These are phyloP conservation scores for Diceros bicornis DNA, from an alignment of 2,797 vertebrate species.

Conservation along the genomic window DNA sequence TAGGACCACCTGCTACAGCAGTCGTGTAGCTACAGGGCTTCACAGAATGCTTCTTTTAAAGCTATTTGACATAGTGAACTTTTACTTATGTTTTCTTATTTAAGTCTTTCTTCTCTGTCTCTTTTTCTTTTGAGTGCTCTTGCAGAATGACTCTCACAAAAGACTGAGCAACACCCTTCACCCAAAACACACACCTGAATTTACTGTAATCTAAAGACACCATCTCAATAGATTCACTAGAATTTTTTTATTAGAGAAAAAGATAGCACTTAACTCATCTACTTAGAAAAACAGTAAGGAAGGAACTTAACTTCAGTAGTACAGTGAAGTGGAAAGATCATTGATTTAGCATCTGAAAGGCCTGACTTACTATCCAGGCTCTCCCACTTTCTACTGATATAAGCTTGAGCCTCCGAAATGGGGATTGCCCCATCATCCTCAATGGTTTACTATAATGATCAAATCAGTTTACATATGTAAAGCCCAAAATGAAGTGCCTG, in stretches of 20 bases:
- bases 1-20: not conserved
- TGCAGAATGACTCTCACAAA: not conserved
- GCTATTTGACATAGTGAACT: not conserved
- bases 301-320: not conserved
- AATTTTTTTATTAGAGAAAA: slow-evolving; percentile 6
- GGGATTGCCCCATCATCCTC: not conserved
- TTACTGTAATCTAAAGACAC: slow-evolving; percentile 41
- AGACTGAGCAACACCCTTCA: not conserved
- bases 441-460: not conserved
- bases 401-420: not conserved
- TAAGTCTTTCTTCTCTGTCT: not conserved
- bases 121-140: not conserved
- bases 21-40: not conserved
- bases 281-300: not conserved
- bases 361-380: not conserved
- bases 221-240: not conserved
- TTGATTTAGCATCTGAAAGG: not conserved
- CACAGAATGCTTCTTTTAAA: not conserved
- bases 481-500: not conserved
- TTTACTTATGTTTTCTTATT: not conserved
- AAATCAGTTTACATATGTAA: not conserved
- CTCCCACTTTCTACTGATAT: not conserved
- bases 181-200: not conserved
- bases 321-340: not conserved
- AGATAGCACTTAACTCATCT: not conserved